Evolutionary conservation across 2,888 invertebrate species (phyloP), one percentile per base, ranked within the genome.

Genomic region (Habroteleia sp.): DNA sequence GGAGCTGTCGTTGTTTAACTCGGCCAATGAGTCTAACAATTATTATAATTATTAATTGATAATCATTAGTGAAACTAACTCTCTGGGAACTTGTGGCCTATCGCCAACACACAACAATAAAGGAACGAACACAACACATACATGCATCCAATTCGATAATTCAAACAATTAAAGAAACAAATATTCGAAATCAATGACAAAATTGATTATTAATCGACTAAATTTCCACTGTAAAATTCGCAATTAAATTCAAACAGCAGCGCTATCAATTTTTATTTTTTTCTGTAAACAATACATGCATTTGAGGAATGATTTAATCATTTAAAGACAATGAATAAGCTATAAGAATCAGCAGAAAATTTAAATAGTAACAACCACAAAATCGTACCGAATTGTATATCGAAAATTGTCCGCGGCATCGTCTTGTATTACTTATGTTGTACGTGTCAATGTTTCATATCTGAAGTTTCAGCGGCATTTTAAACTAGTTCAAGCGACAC

Each of bases 371-470:
- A 20, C 6, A 6, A 46, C 1, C 1, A 6, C 3, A 80, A 69
- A 54, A 52, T 74, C 56, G 66, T 82, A 84, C 76, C 74, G 77
- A 81, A 80, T 74, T 79, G 78, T 80, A 82, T 82, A 85, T 82
- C 80, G 83, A 62, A 81, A 85, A 84, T 84, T 86, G 84, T 86
- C 84, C 84, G 82, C 82, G 82, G 84, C 82, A 77, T 84, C 82
- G 83, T 86, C 86, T 85, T 88, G 86, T 87, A 88, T 86, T 85
- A 87, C 84, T 84, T 88, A 85, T 86, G 88, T 88, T 88, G 83
- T 87, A 87, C 83, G 86, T 87, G 86, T 87, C 88, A 87, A 85
- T 88, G 87, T 88, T 87, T 88, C 86, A 87, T 87, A 87, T 85
- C 82, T 82, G 82, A 83, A 81, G 82, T 82, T 83, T 84, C 85